Evolutionary conservation across 2,797 vertebrate genomes (phyloP), one percentile per base, ranked within the genome.

Genomic region (Hypotaenidia philippensis): DNA sequence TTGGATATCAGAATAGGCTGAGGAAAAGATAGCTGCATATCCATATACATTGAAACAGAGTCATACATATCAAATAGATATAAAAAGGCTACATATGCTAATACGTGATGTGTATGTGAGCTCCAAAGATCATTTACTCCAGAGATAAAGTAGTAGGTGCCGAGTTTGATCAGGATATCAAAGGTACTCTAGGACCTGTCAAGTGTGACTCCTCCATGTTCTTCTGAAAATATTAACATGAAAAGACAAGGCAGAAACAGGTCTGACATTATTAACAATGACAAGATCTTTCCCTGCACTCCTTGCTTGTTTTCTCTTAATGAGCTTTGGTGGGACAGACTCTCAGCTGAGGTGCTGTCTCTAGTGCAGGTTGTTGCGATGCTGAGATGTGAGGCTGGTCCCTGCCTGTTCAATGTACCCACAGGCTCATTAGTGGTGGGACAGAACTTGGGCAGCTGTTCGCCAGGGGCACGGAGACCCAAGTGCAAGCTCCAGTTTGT

Each of bases 151-250:
- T 57, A 77, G 65, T 61, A 88, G 92, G 66, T 82, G 81, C 65
- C 4, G 6, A 70, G 86, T 82, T 94, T 87, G 83, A 95, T 95
- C 89, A 94, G 47, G 38, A 92, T 85, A 93, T 96, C 94, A 96
- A 94, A 94, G 79, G 27, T 79, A 61, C 44, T 86, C 29, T 16
- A 91, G 61, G 63, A 74, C 71, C 83, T 93, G 89, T 93, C 93
- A 95, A 80, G 69, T 31, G 27, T 34, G 23, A 80, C 66, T 83
- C 36, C 57, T 87, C 68, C n/a, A 9, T 32, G 60, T 92, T 93
- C 47, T 85, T 89, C 80, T 93, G 89, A 91, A 94, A 90, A 74
- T 55, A 76, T 83, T 76, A 94, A 80, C 86, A 31, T 83, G 88
- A 88, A 94, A 96, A 92, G 94, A 90, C 78, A 85, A 90, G 84